Base-by-base conservation (phyloP, 2,888 invertebrate species). In the Aphodius granarius region DNA sequence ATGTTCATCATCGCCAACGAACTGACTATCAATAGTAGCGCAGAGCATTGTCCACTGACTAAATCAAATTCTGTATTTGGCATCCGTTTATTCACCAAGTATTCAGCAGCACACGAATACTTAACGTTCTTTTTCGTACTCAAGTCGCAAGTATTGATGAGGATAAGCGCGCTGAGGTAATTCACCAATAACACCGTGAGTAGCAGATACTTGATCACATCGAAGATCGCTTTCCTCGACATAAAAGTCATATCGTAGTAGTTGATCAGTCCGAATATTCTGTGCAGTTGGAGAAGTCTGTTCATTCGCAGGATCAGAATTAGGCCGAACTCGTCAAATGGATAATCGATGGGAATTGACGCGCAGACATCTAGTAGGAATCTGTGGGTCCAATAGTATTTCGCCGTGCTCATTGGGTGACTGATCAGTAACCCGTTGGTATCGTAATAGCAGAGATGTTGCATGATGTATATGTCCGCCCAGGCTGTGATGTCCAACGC, bases 401-500 rank as follows among this genome's bases (percentile, higher is more conserved):
- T 62, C 0, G 80, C 78, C 3, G 81, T 82, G n/a, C 74, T 72
- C 64, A 81, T 73, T 2, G 83, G 83, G 76, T 83, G 83, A 16
- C 77, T 78, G 3, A 83, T 78, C 73, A 82, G 79, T 5, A 82
- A 71, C 4, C 80, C 79, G 1, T 76, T 66, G 17, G 77, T 63
- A 70, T 82, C 80, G 73, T 80, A 83, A 65, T 80, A 82, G 22
- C 79, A 77, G 5, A 82, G 74, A 72, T 83, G 81, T 72, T 82
- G 81, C 23, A 80, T 77, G 0, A 83, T 63, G 72, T 80, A 82
- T 21, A 83, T 80, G 68, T 82, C 82, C 0, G 79, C 18, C 73
- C 81, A 74, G 62, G 78, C 79, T 9, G 77, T 76, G 6, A 78
- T 3, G 76, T 82, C 82, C 19, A 81, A 73, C 9, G 75, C 68